phyloP scores from a whole-genome alignment of 1,140 invertebrate genomes.

The Drosophila cardini region DNA sequence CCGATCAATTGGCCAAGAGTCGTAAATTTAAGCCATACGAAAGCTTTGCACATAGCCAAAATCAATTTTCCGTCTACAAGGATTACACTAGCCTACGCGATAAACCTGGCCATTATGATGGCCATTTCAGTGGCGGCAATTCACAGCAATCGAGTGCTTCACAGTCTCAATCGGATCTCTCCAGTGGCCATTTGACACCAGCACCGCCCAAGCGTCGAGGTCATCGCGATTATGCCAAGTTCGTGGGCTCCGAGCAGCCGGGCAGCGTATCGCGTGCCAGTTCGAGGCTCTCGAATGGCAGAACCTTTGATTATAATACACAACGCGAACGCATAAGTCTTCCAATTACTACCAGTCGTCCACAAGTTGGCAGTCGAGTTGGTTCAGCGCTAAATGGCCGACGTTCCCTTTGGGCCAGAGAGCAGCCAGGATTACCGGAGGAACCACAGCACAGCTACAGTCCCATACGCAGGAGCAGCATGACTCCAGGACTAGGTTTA shows the following conservation, averaged over 20 bases:
- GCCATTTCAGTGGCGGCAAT: slow-evolving; percentile 70
- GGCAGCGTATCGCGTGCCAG: slow-evolving; percentile 62
- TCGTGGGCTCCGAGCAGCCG: slow-evolving; percentile 70
- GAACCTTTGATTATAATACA: slow-evolving; percentile 76
- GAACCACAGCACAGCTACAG: slow-evolving; percentile 33
- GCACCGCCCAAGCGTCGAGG: slow-evolving; percentile 44
- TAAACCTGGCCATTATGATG: slow-evolving; percentile 63
- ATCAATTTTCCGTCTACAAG: slow-evolving; percentile 73
- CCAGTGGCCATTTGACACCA: slow-evolving; percentile 69
- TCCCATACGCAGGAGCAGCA: slow-evolving; percentile 21
- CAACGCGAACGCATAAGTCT: slow-evolving; percentile 67
- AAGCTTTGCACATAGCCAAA: slow-evolving; percentile 61
- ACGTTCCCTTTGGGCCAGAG: slow-evolving; percentile 52
- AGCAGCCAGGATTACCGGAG: slow-evolving; percentile 49
- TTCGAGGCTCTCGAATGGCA: slow-evolving; percentile 56
- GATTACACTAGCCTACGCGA: slow-evolving; percentile 68
- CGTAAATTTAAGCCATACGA: slow-evolving; percentile 74
- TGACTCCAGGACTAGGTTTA: neutral
- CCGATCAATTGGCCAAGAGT: slow-evolving; percentile 71
- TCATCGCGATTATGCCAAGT: slow-evolving; percentile 73
- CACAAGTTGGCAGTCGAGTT: slow-evolving; percentile 34
- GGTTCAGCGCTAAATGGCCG: slow-evolving; percentile 51
- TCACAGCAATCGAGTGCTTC: slow-evolving; percentile 61
- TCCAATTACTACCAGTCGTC: slow-evolving; percentile 30
- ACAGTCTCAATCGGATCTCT: slow-evolving; percentile 67